Base-by-base conservation (phyloP, 2,797 vertebrate species). In the Sebastes oblongus region DNA sequence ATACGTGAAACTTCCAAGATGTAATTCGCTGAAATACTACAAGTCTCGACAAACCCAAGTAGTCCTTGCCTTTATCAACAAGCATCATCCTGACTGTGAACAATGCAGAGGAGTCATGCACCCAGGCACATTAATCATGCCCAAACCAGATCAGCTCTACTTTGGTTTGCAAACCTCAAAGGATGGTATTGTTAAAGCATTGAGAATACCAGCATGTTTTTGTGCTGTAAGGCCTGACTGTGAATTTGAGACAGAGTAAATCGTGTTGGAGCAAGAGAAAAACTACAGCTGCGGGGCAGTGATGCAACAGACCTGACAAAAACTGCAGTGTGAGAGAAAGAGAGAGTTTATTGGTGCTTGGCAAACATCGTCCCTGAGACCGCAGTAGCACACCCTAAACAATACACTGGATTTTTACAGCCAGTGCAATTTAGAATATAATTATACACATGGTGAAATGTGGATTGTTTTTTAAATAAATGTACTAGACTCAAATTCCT, bases 181-280 rank as follows among this genome's bases (percentile, higher is more conserved):
- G 32, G 18, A 11, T 8, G 16, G 9, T 12, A 80, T 58, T 81
- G 66, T 83, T 74, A 16, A 46, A 61, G 61, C 54, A 36, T 0
- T n/a, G 56, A 55, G 30, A 71, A 74, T 13, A 52, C 32, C 14
- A n/a, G 30, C 7, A 1, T 32, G 34, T 18, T 7, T 54, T 8
- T 76, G 16, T 46, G 71, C 39, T 75, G 36, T 30, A 9, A 78
- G 72, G 65, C 55, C 8, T 68, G 72, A 65, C n/a, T 75, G 34
- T 30, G 62, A 22, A 77, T 68, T 55, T 29, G 3, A 67, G 50
- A 25, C 52, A 46, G 22, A 72, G 50, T 66, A 55, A 88, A 84
- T 86, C 87, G 74, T 82, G 83, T 89, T 77, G 55, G 60, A 80
- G 75, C 86, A 81, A n/a, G 83, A 81, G 46, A 77, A 59, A 78